Conservation (phyloP, 2,888 invertebrate genomes). For the Rotaria socialis region DNA sequence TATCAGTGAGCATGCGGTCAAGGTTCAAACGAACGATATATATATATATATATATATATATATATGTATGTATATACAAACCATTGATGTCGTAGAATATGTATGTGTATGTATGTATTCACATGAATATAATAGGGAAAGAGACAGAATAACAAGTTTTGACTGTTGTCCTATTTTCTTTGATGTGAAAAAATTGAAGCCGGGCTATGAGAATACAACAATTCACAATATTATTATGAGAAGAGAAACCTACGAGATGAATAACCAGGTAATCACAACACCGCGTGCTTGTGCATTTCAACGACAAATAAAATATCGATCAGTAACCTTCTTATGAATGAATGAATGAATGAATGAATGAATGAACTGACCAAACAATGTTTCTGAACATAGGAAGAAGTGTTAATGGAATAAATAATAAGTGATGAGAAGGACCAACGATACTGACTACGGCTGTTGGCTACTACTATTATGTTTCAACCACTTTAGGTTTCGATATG, state of each 20-base stretch:
- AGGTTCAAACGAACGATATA: not conserved
- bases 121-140: not conserved
- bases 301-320: not conserved
- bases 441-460: not conserved
- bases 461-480: not conserved
- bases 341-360: not conserved
- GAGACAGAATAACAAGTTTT: not conserved
- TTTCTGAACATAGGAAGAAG: not conserved
- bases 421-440: not conserved
- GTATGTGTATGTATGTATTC: not conserved
- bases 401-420: slow-evolving; percentile 28
- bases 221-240: slow-evolving; percentile 22
- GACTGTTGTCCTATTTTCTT: slow-evolving; percentile 16
- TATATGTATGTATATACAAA: too few species aligned
- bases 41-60: too few species aligned
- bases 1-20: not conserved
- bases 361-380: not conserved
- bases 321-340: not conserved
- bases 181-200: not conserved
- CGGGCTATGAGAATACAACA: not conserved
- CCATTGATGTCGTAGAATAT: not conserved
- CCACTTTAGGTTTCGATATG: not conserved
- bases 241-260: not conserved
- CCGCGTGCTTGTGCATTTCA: slow-evolving; percentile 1
- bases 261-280: not conserved